phyloP scores from a whole-genome alignment of 1,140 invertebrate genomes.

The Paralvinella palmiformis region DNA sequence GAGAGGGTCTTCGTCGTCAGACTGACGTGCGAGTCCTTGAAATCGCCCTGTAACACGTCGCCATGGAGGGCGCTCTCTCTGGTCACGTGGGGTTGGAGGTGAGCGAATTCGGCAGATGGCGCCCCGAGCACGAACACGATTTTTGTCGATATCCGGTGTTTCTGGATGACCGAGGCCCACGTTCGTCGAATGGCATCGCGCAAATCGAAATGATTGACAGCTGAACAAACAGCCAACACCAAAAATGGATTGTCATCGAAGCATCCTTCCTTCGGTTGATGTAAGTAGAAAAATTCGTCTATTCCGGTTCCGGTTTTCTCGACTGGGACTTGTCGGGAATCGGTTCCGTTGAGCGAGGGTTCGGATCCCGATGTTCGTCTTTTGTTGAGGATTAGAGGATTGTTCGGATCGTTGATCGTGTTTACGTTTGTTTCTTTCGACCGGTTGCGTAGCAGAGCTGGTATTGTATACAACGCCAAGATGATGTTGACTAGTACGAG shows the following conservation, averaged over 20 bases:
- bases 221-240: background rate
- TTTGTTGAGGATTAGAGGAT: too few relatives aligned
- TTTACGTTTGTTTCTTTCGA: too few relatives aligned
- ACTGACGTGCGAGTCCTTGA: constrained; percentile 4
- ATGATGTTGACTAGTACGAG: too few relatives aligned
- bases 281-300: too few relatives aligned
- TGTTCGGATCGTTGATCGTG: too few relatives aligned
- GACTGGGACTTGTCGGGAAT: too few relatives aligned
- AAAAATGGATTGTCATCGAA: background rate
- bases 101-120: background rate
- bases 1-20: constrained; percentile 1
- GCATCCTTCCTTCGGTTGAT: too few relatives aligned
- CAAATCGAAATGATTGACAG: background rate
- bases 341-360: too few relatives aligned
- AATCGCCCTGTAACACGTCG: constrained; percentile 68
- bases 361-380: too few relatives aligned
- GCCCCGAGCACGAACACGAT: background rate
- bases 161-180: constrained; percentile 1
- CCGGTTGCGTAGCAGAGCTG: too few relatives aligned
- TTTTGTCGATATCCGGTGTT: background rate
- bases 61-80: constrained; percentile 58
- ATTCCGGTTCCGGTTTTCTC: too few relatives aligned
- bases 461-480: too few relatives aligned
- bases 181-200: background rate
- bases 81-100: background rate